Evolutionary conservation across 2,113 vertebrate species (phyloP).

Genomic region (Hydropotes inermis): DNA sequence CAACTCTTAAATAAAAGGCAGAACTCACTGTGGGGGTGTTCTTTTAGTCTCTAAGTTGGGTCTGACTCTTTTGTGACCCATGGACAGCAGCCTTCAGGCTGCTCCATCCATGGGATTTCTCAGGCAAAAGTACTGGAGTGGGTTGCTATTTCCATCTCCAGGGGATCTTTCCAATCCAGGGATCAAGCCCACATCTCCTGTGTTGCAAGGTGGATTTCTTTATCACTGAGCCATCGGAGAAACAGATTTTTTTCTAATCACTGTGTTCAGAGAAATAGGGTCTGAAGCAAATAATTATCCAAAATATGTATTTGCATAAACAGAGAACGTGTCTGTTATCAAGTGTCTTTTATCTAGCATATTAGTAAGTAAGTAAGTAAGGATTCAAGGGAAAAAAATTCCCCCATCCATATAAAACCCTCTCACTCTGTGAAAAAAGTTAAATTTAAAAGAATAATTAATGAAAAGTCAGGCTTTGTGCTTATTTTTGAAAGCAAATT

Average conservation of each 20-base stretch:
- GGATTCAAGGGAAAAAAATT: neutral
- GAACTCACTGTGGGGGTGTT: neutral
- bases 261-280: neutral
- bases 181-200: neutral
- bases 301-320: neutral
- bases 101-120: neutral
- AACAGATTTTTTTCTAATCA: neutral
- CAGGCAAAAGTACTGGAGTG: neutral
- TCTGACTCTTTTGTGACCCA: neutral
- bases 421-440: neutral
- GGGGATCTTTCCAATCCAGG: neutral
- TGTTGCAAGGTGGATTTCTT: neutral
- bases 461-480: neutral
- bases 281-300: neutral
- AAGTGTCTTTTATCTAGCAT: neutral
- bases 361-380: neutral
- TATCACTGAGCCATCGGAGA: neutral
- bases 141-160: neutral
- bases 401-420: neutral
- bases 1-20: neutral
- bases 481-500: neutral
- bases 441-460: neutral
- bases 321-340: neutral
- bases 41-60: neutral
- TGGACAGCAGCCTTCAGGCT: fast-evolving